These are phyloP conservation scores for Aphidius colemani DNA, from an alignment of 2,888 invertebrate genomes.

Conservation along the genomic window DNA sequence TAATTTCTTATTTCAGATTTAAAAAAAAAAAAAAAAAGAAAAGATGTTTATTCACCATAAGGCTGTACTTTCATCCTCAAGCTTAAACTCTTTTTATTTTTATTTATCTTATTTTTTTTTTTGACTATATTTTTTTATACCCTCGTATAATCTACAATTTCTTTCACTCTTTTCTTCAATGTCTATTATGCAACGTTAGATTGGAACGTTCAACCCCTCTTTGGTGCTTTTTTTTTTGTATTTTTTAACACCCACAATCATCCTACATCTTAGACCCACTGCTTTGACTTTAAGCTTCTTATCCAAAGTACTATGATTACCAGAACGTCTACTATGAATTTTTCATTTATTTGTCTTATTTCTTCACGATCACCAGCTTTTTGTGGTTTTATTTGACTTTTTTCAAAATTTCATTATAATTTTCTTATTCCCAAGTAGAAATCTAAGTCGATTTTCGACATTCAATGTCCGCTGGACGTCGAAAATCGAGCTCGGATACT, in stretches of 20 bases:
- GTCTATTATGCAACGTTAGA: conserved; percentile 19
- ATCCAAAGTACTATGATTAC: conserved; percentile 39
- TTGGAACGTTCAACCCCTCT: conserved; percentile 22
- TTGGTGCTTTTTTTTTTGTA: conserved; percentile 13
- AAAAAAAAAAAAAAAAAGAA: conserved; percentile 26
- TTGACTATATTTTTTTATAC: conserved; percentile 2
- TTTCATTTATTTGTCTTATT: conserved; percentile 15
- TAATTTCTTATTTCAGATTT: conserved; percentile 25
- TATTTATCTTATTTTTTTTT: conserved; percentile 11
- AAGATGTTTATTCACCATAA: too few relatives aligned
- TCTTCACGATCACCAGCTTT: conserved; percentile 17
- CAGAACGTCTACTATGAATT: conserved; percentile 24
- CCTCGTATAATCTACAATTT: not conserved
- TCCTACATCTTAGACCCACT: too few relatives aligned
- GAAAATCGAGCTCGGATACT: too few relatives aligned
- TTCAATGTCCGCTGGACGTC: too few relatives aligned
- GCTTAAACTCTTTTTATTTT: conserved; percentile 16
- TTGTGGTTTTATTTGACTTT: conserved; percentile 14
- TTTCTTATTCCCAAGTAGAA: too few relatives aligned
- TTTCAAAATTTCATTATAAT: too few relatives aligned
- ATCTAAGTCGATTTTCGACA: too few relatives aligned
- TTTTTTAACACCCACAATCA: too few relatives aligned
- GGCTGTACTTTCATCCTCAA: conserved; percentile 15
- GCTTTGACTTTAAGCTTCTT: conserved; percentile 37
- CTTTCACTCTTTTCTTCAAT: conserved; percentile 13